phyloP scores from a whole-genome alignment of 2,113 vertebrate genomes.

The Xyrauchen texanus region DNA sequence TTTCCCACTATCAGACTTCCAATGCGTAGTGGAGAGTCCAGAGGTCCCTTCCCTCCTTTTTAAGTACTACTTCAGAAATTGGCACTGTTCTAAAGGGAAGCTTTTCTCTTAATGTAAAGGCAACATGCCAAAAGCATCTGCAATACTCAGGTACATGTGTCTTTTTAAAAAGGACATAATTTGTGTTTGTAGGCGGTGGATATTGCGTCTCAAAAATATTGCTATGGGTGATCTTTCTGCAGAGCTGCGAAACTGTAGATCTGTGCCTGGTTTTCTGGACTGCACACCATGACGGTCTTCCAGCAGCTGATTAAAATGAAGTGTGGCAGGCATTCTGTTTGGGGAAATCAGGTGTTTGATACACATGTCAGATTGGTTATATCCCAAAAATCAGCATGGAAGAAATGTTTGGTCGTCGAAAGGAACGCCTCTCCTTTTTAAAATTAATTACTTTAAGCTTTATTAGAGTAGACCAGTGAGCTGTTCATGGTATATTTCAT shows the following conservation, averaged over 20 bases:
- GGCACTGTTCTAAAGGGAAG: background rate
- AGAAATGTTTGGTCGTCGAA: background rate
- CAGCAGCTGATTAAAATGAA: slow-evolving; percentile 32
- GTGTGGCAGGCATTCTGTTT: slow-evolving; percentile 44
- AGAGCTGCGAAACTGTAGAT: background rate
- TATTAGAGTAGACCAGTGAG: background rate
- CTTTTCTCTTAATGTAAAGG: background rate
- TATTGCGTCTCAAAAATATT: background rate
- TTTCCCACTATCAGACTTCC: slow-evolving; percentile 24
- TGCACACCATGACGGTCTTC: too few species aligned
- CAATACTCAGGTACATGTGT: background rate
- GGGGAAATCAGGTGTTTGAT: slow-evolving; percentile 48
- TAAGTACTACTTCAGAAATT: slow-evolving; percentile 30
- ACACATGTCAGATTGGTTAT: slow-evolving; percentile 48
- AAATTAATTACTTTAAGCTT: slow-evolving; percentile 1
- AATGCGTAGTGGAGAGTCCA: slow-evolving; percentile 21
- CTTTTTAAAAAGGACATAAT: background rate
- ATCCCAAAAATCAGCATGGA: slow-evolving; percentile 3
- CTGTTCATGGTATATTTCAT: background rate
- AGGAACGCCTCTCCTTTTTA: background rate
- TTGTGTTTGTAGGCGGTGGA: background rate
- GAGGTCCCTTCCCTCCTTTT: slow-evolving; percentile 16
- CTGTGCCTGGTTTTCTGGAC: background rate
- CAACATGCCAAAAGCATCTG: background rate
- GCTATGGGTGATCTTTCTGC: background rate